phyloP scores from a whole-genome alignment of 1,140 invertebrate genomes.

The Batillaria attramentaria region DNA sequence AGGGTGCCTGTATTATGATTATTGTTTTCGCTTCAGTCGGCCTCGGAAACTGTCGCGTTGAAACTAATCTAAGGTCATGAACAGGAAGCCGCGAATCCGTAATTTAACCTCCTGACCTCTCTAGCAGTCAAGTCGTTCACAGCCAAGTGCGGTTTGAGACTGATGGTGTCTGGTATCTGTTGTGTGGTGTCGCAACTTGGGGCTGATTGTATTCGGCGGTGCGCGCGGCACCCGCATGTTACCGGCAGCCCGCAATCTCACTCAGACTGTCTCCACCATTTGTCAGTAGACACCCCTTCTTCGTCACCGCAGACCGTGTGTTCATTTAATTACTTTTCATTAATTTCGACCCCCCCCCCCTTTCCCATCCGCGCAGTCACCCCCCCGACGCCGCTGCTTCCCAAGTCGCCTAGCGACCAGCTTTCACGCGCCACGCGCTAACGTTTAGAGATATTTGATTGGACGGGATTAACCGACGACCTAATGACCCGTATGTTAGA shows the following conservation, averaged over 20 bases:
- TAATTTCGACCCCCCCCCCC: constrained; percentile 8
- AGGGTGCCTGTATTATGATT: too few relatives aligned
- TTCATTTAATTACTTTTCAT: constrained; percentile 28
- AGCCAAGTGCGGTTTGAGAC: too few relatives aligned
- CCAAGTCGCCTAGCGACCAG: background rate
- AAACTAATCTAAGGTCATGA: too few relatives aligned
- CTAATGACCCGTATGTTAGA: constrained; percentile 30
- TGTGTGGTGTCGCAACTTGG: background rate
- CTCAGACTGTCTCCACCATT: background rate
- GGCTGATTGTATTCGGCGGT: background rate
- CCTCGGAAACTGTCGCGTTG: too few relatives aligned
- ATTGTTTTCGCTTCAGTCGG: too few relatives aligned
- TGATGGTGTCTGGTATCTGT: too few relatives aligned
- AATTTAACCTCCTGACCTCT: too few relatives aligned
- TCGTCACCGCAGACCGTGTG: background rate
- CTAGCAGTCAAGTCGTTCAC: too few relatives aligned
- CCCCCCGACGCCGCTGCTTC: background rate
- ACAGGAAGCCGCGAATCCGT: too few relatives aligned
- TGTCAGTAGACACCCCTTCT: constrained; percentile 20
- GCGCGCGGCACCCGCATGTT: constrained; percentile 22
- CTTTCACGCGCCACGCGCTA: constrained; percentile 21
- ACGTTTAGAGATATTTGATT: constrained; percentile 21
- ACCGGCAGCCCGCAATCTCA: constrained; percentile 1
- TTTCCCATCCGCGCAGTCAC: too few relatives aligned
- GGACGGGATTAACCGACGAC: constrained; percentile 22